A percentile compares a stretch with the other conserved stretches of the same genome.
These are phyloP conservation scores for Drosophila longiperda DNA, from an alignment of 2,888 invertebrate genomes.

Conservation along the genomic window DNA sequence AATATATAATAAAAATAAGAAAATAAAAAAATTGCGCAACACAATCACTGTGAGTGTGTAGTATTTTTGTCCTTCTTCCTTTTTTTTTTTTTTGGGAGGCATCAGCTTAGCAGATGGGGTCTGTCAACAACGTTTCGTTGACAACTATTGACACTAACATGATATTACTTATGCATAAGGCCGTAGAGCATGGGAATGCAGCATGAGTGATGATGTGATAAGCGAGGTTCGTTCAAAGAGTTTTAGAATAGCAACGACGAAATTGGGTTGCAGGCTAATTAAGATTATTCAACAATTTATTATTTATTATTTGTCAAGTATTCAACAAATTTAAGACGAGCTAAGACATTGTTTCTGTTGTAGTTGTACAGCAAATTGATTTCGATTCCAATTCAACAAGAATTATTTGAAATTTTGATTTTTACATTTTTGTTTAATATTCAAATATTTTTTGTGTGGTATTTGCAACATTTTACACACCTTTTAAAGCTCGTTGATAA, in stretches of 20 bases:
- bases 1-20: conserved; percentile 20
- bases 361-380: background rate
- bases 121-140: conserved; percentile 71
- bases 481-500: background rate
- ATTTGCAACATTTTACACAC: background rate
- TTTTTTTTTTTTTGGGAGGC: background rate
- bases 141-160: conserved; percentile 78
- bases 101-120: conserved; percentile 45
- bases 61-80: conserved; percentile 2
- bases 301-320: background rate
- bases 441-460: background rate
- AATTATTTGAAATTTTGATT: background rate
- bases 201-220: conserved; percentile 32
- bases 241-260: background rate
- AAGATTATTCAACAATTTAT: background rate
- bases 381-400: background rate
- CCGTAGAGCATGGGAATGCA: conserved; percentile 48
- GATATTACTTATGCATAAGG: conserved; percentile 76
- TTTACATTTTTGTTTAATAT: background rate
- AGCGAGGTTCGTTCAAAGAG: conserved; percentile 19
- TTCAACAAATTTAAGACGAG: background rate
- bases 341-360: background rate
- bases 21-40: conserved; percentile 44
- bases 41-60: conserved; percentile 47
- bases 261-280: background rate